phyloP scores from a whole-genome alignment of 2,113 vertebrate species.

The Acanthochromis polyacanthus region DNA sequence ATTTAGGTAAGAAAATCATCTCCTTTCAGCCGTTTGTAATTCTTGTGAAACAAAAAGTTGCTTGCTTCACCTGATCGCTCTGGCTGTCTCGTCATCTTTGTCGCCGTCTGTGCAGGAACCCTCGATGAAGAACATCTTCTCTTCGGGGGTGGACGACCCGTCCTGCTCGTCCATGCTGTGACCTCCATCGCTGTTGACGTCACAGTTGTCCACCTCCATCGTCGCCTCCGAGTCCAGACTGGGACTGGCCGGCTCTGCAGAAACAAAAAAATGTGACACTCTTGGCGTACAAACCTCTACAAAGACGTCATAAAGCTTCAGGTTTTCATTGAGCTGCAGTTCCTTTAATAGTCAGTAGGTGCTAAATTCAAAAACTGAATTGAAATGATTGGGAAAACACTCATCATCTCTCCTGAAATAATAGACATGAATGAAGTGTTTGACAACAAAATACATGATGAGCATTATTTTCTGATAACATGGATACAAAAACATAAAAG shows the following conservation, averaged over 20 bases:
- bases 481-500: too few species aligned
- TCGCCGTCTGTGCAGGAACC: conserved; percentile 88
- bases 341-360: neutral
- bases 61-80: conserved; percentile 89
- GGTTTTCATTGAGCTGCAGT: neutral
- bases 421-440: too few species aligned
- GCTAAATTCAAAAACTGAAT: neutral
- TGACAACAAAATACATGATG: too few species aligned
- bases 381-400: neutral
- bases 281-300: too few species aligned
- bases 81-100: conserved; percentile 90
- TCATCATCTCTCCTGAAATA: too few species aligned
- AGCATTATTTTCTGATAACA: too few species aligned
- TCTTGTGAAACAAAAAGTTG: neutral
- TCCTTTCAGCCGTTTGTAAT: neutral
- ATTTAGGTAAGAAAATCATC: too few species aligned
- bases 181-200: conserved; percentile 87
- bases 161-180: conserved; percentile 88
- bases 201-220: conserved; percentile 93
- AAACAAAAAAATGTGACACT: neutral
- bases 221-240: conserved; percentile 90
- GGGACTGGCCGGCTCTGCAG: conserved; percentile 89
- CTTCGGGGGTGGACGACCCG: conserved; percentile 89
- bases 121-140: conserved; percentile 92
- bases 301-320: neutral